phyloP scores from a whole-genome alignment of 2,888 invertebrate genomes.

The Cephus pygmeus region DNA sequence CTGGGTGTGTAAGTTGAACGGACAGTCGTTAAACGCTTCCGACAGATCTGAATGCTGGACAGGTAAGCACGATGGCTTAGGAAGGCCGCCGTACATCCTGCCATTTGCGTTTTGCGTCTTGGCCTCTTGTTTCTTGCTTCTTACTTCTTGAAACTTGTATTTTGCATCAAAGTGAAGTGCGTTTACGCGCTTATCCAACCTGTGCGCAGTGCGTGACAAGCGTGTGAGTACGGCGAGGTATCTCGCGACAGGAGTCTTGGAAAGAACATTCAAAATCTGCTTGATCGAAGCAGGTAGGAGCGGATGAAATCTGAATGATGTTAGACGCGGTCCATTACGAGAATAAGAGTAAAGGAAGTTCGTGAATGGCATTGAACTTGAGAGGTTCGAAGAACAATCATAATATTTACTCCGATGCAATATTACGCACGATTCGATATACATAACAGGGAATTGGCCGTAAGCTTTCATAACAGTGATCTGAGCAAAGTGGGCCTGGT shows the following conservation, averaged over 20 bases:
- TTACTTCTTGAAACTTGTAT: neutral
- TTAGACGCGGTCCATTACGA: too few relatives aligned
- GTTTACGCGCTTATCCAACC: neutral
- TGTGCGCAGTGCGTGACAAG: neutral
- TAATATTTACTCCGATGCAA: too few relatives aligned
- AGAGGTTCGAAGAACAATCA: too few relatives aligned
- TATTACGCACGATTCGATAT: too few relatives aligned
- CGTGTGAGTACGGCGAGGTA: neutral
- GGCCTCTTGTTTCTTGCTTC: neutral
- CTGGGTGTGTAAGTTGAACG: slow-evolving; percentile 34
- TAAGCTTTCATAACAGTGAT: too few relatives aligned
- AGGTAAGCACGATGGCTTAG: slow-evolving; percentile 20
- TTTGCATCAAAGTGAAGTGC: too few relatives aligned
- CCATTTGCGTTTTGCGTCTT: neutral
- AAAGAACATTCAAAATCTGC: neutral
- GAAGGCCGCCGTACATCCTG: neutral
- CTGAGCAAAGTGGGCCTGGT: too few relatives aligned
- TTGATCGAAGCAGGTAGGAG: too few relatives aligned
- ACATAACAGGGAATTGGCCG: too few relatives aligned
- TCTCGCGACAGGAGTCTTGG: neutral
- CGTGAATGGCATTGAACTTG: too few relatives aligned
- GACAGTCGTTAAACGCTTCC: slow-evolving; percentile 43
- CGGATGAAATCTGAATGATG: too few relatives aligned
- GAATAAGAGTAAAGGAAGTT: too few relatives aligned
- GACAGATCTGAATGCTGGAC: slow-evolving; percentile 36